Percentiles rank a stretch among this genome's conserved stretches.
Evolutionary conservation across 2,113 vertebrate species (phyloP).

Genomic region (Phylloscopus trochilus): DNA sequence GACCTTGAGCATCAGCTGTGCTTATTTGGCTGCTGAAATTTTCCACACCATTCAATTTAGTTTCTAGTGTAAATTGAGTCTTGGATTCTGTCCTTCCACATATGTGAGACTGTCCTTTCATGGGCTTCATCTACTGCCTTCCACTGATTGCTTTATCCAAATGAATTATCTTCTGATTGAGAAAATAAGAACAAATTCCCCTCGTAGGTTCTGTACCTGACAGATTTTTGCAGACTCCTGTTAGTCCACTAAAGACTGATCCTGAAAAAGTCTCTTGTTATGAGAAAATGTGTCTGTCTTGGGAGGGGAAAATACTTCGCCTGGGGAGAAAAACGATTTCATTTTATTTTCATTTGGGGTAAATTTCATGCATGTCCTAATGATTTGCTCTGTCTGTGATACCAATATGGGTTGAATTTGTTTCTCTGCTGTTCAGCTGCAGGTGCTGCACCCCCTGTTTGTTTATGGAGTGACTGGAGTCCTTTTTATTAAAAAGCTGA

Average conservation of each 20-base stretch:
- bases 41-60: background rate
- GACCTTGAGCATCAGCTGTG: background rate
- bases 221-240: background rate
- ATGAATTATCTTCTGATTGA: background rate
- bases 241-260: background rate
- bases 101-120: background rate
- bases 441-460: background rate
- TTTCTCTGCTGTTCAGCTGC: background rate
- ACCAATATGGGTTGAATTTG: background rate
- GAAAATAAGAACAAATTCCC: background rate
- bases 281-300: background rate
- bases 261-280: background rate
- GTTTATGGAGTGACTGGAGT: background rate
- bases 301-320: background rate
- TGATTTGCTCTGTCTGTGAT: background rate
- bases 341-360: background rate
- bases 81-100: background rate
- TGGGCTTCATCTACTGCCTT: background rate
- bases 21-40: background rate
- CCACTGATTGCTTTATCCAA: background rate
- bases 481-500: background rate
- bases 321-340: background rate
- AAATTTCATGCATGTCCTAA: background rate
- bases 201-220: background rate
- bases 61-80: background rate